A percentile compares a stretch with the other conserved stretches of the same genome.
Evolutionary conservation across 1,140 invertebrate species (phyloP).

Genomic region (Bombus impatiens): DNA sequence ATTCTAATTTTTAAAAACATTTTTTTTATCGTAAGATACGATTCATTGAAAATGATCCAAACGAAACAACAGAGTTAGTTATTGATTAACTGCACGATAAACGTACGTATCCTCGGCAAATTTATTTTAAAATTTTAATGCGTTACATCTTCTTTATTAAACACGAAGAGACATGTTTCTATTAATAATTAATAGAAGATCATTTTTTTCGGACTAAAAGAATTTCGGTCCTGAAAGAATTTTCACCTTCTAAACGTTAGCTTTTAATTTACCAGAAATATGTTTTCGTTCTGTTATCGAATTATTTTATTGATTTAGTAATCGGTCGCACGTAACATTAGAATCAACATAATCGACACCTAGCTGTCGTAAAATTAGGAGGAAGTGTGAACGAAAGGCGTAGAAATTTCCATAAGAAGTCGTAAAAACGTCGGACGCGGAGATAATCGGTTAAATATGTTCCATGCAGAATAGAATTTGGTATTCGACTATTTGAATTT

Average conservation of each 20-base stretch:
- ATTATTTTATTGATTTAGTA: neutral
- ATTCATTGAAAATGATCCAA: no score
- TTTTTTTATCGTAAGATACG: no score
- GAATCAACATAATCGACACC: neutral
- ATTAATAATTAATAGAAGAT: no score
- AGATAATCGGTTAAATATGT: constrained; percentile 31
- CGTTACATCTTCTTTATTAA: no score
- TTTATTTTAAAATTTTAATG: no score
- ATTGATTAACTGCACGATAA: no score
- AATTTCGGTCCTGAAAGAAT: no score
- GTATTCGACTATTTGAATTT: neutral
- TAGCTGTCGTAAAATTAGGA: neutral
- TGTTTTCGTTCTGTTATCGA: neutral
- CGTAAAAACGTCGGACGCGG: constrained; percentile 19
- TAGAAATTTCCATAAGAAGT: constrained; percentile 19
- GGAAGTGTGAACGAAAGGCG: constrained; percentile 33
- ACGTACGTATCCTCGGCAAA: no score
- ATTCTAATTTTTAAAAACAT: no score
- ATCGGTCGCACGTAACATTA: neutral
- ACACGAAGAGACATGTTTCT: no score
- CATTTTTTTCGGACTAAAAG: no score
- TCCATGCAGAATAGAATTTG: constrained; percentile 1
- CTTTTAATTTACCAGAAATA: neutral
- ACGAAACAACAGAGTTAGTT: no score
- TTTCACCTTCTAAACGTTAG: neutral